phyloP scores from a whole-genome alignment of 2,888 invertebrate species.

The Pristionchus maxplancki region DNA sequence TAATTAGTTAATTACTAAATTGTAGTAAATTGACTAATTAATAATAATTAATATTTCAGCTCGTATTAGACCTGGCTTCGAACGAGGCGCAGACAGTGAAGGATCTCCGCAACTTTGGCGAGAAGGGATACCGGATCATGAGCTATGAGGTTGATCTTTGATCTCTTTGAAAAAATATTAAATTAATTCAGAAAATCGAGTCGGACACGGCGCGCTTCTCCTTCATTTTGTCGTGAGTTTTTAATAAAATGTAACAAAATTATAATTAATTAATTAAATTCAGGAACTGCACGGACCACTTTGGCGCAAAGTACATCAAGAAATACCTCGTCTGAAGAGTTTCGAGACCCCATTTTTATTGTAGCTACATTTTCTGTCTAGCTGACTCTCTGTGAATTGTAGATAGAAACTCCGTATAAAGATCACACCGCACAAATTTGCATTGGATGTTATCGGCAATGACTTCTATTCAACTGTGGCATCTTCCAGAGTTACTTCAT shows the following conservation, averaged over 20 bases:
- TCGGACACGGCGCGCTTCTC: slow-evolving; percentile 10
- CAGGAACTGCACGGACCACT: neutral
- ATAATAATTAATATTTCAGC: neutral
- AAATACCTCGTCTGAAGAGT: neutral
- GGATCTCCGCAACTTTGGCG: neutral
- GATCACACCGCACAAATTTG: neutral
- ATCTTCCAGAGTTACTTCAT: neutral
- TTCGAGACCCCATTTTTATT: neutral
- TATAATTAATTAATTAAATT: neutral
- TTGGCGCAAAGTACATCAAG: neutral
- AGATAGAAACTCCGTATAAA: neutral
- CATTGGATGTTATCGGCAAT: too few relatives aligned
- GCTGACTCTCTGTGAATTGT: neutral
- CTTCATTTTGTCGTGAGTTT: neutral
- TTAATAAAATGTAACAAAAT: neutral
- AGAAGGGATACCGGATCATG: neutral
- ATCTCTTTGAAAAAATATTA: neutral
- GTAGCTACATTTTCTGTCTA: neutral
- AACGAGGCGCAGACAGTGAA: neutral
- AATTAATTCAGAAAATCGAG: neutral
- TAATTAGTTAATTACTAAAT: neutral
- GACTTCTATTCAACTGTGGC: too few relatives aligned
- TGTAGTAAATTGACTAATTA: neutral
- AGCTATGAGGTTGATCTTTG: slow-evolving; percentile 4
- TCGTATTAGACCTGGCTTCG: neutral